Evolutionary conservation across 2,888 invertebrate genomes (phyloP).

Genomic region (Brachypalpus laphriformis): DNA sequence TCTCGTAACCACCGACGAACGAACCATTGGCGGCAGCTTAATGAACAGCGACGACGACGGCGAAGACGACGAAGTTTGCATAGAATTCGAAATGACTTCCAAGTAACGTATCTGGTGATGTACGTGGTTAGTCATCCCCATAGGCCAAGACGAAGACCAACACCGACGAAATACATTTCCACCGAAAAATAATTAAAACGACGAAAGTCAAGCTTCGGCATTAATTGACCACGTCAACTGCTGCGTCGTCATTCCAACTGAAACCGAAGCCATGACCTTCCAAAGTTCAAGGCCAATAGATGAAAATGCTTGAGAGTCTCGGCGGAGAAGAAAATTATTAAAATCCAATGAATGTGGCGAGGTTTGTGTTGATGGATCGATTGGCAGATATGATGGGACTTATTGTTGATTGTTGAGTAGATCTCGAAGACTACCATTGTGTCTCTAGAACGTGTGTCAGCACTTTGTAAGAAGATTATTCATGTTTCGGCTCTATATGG

Average conservation of each 20-base stretch:
- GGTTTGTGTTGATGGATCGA: constrained; percentile 45
- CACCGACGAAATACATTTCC: constrained; percentile 12
- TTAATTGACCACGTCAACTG: constrained; percentile 36
- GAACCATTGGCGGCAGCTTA: constrained; percentile 42
- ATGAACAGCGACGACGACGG: constrained; percentile 15
- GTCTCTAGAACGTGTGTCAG: constrained; percentile 44
- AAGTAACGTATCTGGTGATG: constrained; percentile 32
- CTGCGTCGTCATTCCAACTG: constrained; percentile 1
- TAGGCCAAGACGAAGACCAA: constrained; percentile 1
- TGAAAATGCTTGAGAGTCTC: not conserved
- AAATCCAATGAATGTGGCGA: not conserved
- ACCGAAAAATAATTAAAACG: constrained; percentile 58
- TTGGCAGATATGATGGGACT: constrained; percentile 48
- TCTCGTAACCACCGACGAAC: constrained; percentile 6
- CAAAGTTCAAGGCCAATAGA: constrained; percentile 58
- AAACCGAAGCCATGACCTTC: constrained; percentile 30
- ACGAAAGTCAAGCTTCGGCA: not conserved
- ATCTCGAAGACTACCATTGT: constrained; percentile 9
- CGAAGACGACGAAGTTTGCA: constrained; percentile 24
- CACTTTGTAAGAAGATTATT: constrained; percentile 41
- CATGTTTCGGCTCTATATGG: constrained; percentile 3
- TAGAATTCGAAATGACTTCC: constrained; percentile 61
- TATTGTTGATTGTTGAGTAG: constrained; percentile 36
- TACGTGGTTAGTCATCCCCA: constrained; percentile 42
- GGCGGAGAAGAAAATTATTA: not conserved